Base-by-base conservation (phyloP, 1,140 invertebrate genomes). In the Pollicipes pollicipes region DNA sequence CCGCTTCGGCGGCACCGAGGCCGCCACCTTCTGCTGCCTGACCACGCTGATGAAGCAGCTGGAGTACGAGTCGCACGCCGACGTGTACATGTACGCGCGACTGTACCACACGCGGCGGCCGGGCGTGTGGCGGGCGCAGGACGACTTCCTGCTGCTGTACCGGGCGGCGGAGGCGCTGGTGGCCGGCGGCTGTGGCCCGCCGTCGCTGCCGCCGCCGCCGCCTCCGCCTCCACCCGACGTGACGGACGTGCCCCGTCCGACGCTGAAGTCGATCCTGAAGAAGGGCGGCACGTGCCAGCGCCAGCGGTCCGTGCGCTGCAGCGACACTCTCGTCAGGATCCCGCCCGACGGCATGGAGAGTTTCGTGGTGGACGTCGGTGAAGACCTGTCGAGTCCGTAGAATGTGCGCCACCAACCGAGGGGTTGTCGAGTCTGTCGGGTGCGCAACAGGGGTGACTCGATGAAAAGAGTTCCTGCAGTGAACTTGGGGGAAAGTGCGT, bases 91-190 rank as follows among this genome's bases (percentile, higher is more conserved):
- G 69, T 72, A 80, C 67, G 76, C 77, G 70, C 80, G 81, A 73
- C 73, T 81, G 2, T 81, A 80, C 73, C 80, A 81, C 71, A 76
- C 78, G 26, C 77, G 79, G 73, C 72, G 81, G 27, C 79, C 80
- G 26, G 78, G 79, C 27, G 72, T 73, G 30, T 75, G 70, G 74
- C 70, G 64, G 45, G 31, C 66, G 8, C 74, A 72, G 32, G 73
- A 71, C 21, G 85, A 87, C 75, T 87, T 85, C 72, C 74, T 84
- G 71, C 82, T 86, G 73, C 77, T 88, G 68, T 88, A 87, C 76
- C 82, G 83, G 73, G 85, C 84, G 70, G 77, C 86, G 70, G 85
- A 86, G 76, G 78, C 80, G 58, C 78, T 83, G 72, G 72, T 76
- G 24, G 24, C 30, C 64, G 64, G 64, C 28, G 64, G 45, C 10